Base-by-base conservation (phyloP, 2,113 vertebrate species). In the Passer montanus region DNA sequence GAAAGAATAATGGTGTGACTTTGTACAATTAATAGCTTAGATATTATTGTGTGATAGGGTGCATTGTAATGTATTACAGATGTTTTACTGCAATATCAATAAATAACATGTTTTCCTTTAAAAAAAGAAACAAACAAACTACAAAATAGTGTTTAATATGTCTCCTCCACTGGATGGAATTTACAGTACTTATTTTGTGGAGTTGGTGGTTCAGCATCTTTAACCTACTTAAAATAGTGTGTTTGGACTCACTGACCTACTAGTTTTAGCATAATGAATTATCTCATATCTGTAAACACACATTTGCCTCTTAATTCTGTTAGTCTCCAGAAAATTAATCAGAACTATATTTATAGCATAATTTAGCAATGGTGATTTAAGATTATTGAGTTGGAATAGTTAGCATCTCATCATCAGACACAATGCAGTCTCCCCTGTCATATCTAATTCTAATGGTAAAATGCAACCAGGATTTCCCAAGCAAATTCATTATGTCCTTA, bases 61-160 rank as follows among this genome's bases (percentile, higher is more conserved):
- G 49, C 49, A 21, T 58, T 87, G 66, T 60, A 92, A 56, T 66
- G 53, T 87, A 64, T 53, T 60, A 53, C 46, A 82, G 84, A 60
- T 87, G 28, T 55, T 95, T 89, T 75, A 46, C 44, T 85, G 63
- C n/a, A 73, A 58, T 90, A 66, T 62, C 67, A 97, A 90, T 96
- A 96, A 95, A 97, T 94, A 96, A 79, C 58, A 5, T 85, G 31
- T 90, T 96, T 91, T 94, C 49, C 66, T 89, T 89, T 15, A 1
- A 52, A 77, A 89, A 68, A 41, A 52, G 35, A 23, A 5, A 1
- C 4, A 27, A 55, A 7, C 3, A 24, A 62, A 6, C 9, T 64
- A 3, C 23, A 69, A 91, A 85, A 39, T 53, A 76, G 21, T 68
- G 33, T 15, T 84, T 78, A 89, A 13, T 63, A 84, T 47, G 75